Percentiles rank a stretch among this genome's conserved stretches.
phyloP scores from a whole-genome alignment of 2,113 vertebrate species.

The Acanthochromis polyacanthus region DNA sequence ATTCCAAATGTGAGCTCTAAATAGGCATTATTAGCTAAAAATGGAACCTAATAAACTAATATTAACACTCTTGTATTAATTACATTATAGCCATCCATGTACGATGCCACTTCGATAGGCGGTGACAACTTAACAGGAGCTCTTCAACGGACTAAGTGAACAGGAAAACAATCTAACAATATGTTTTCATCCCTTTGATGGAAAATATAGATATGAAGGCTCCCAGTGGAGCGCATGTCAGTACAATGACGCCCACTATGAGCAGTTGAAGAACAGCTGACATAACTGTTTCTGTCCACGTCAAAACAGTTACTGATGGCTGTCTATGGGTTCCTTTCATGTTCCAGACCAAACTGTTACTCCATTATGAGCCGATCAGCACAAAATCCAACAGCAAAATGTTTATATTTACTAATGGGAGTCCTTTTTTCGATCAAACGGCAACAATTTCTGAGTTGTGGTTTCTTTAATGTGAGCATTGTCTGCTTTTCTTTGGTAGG shows the following conservation, averaged over 20 bases:
- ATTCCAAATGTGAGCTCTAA: no score
- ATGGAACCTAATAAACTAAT: no score
- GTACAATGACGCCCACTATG: slow-evolving; percentile 28
- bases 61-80: no score
- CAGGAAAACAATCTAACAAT: neutral
- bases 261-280: slow-evolving; percentile 38
- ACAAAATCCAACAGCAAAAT: neutral
- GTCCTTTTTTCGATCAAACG: neutral
- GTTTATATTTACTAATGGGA: neutral
- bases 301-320: slow-evolving; percentile 1
- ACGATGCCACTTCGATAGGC: neutral
- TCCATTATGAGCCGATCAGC: neutral
- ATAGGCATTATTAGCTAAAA: no score
- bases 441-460: neutral
- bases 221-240: slow-evolving; percentile 47
- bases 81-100: neutral
- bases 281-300: slow-evolving; percentile 30
- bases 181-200: slow-evolving; percentile 6
- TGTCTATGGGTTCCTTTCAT: neutral
- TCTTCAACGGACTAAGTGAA: neutral
- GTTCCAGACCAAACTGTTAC: no score
- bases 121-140: no score
- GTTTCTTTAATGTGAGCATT: neutral
- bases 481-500: neutral
- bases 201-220: slow-evolving; percentile 37